Base-by-base conservation (phyloP, 2,888 invertebrate species). In the Ornithoptera priamus region DNA sequence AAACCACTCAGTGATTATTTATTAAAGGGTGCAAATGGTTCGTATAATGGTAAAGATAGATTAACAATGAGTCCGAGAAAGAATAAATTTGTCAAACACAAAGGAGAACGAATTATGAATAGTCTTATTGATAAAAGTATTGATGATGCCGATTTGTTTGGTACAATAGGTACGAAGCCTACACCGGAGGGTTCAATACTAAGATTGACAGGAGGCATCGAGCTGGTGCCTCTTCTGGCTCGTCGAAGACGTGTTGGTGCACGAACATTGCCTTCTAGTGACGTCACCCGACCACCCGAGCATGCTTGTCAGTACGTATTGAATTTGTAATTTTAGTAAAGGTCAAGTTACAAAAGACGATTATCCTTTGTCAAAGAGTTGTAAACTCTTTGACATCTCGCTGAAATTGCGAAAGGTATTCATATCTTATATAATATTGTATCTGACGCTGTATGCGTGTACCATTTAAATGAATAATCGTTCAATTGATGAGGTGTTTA, bases 221-320 rank as follows among this genome's bases (percentile, higher is more conserved):
- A 97, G 86, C 89, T 97, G 79, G 97, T 96, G 68, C 96, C 96
- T 2, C 87, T 97, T 65, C 85, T 97, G 74, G 95, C 96, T 30
- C 94, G 95, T 73, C 93, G 95, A 75, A 91, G 95, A 71, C 85
- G 89, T 7, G 84, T 90, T 6, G 92, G 92, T n/a, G 89, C 92
- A 3, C 85, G 92, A 63, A 92, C 92, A 42, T 77, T 92, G 70
- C 92, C 82, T 0, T 92, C 92, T 24, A 92, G 92, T 76, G 92
- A 92, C 75, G 89, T 92, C 73, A 92, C 92, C 1, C 82, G 92
- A 72, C 86, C 86, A 42, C 89, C 90, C 12, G 89, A 89, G 70
- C 87, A 91, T 75, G 75, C 81, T 65, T 92, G 92, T 75, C 85
- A 91, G 92, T 92, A 81, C 72, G 92, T 90, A 82, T 78, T 65